Evolutionary conservation across 1,140 invertebrate genomes (phyloP).

Genomic region (Delia radicum): DNA sequence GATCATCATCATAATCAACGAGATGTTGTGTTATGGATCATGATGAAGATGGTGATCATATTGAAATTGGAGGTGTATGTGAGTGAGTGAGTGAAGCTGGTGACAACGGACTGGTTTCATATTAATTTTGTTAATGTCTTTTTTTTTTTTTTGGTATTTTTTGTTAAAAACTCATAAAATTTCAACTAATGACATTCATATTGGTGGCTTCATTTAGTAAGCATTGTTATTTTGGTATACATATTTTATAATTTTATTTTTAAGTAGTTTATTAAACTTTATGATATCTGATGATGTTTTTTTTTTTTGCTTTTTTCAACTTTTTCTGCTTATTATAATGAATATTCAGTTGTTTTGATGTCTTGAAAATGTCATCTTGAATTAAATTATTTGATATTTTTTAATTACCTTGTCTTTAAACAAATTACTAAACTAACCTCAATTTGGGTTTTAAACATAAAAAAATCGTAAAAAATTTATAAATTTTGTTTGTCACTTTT

Average conservation of each 20-base stretch:
- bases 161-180: slow-evolving; percentile 10
- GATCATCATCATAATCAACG: neutral
- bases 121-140: slow-evolving; percentile 7
- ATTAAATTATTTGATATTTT: neutral
- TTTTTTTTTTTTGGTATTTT: neutral
- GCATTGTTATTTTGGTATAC: slow-evolving; percentile 10
- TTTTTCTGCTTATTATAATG: neutral
- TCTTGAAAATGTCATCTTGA: neutral
- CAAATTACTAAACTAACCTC: neutral
- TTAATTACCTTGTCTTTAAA: neutral
- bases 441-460: neutral
- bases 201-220: slow-evolving; percentile 12
- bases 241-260: neutral
- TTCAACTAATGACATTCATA: slow-evolving; percentile 13
- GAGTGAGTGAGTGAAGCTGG: neutral
- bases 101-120: slow-evolving; percentile 19
- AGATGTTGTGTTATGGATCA: neutral
- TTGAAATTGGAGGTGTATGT: neutral
- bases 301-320: neutral
- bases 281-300: neutral
- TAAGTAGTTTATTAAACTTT: slow-evolving; percentile 5
- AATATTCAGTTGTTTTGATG: neutral
- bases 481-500: neutral
- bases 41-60: neutral
- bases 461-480: too few species aligned